Conservation (phyloP, 2,888 invertebrate genomes). For the Amblyjoppa fuscipennis region DNA sequence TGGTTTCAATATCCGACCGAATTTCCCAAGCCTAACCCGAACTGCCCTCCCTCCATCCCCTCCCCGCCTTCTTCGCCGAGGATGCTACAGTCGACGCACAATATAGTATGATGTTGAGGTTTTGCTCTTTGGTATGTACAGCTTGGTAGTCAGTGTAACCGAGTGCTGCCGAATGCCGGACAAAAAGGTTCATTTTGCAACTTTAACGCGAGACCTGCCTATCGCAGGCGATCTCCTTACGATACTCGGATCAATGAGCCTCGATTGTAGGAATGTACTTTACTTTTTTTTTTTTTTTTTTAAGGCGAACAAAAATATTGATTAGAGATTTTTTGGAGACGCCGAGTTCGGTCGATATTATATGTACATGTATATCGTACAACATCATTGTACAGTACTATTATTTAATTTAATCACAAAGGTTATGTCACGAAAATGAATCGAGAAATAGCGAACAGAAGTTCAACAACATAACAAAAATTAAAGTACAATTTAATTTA, state of each 20-base stretch:
- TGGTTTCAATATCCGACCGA: conserved; percentile 64
- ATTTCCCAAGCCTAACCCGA: conserved; percentile 49
- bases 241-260: neutral
- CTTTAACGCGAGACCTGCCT: conserved; percentile 24
- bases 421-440: too few relatives aligned
- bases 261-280: neutral
- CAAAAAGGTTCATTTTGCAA: conserved; percentile 68
- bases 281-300: neutral
- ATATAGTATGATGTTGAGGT: conserved; percentile 32
- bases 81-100: conserved; percentile 31
- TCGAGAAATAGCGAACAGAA: too few relatives aligned
- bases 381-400: too few relatives aligned
- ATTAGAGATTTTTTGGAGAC: neutral
- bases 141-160: conserved; percentile 68
- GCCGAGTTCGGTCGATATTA: neutral
- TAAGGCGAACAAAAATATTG: neutral
- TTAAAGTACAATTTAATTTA: too few relatives aligned
- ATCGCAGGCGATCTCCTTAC: neutral
- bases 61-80: neutral
- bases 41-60: too few relatives aligned
- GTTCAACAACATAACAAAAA: too few relatives aligned
- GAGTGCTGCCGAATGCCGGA: conserved; percentile 52
- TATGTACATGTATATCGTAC: too few relatives aligned
- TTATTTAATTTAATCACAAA: too few relatives aligned
- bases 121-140: conserved; percentile 10